phyloP scores from a whole-genome alignment of 1,140 invertebrate genomes.

The Holotrichia oblita region DNA sequence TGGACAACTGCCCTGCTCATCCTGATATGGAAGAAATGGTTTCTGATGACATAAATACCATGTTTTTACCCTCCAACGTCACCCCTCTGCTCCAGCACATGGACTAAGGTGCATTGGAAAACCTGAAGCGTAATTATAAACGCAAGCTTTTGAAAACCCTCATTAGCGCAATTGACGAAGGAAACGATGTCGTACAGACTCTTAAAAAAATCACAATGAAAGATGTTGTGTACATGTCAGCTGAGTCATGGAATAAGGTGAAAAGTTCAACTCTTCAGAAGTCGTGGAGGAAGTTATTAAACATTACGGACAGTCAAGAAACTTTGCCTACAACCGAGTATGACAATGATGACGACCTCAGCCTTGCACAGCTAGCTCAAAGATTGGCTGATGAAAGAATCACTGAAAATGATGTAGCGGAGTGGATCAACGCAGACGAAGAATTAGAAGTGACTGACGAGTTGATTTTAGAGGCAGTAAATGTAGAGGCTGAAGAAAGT shows the following conservation, averaged over 20 bases:
- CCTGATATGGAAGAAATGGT: conserved; percentile 7
- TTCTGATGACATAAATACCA: conserved; percentile 52
- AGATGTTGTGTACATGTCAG: conserved; percentile 32
- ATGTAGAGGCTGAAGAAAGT: conserved; percentile 7
- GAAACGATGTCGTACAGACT: background rate
- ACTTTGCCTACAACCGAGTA: background rate
- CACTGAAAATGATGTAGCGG: background rate
- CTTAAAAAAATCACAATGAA: conserved; percentile 37
- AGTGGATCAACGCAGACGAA: conserved; percentile 11
- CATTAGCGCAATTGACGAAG: conserved; percentile 14
- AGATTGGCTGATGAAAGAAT: background rate
- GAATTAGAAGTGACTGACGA: conserved; percentile 12
- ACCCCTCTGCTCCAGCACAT: conserved; percentile 58
- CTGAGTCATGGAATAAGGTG: conserved; percentile 21
- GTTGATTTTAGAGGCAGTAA: background rate
- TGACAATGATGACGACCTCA: conserved; percentile 10
- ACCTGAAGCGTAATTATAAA: conserved; percentile 56
- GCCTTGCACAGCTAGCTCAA: conserved; percentile 33
- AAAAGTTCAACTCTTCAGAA: conserved; percentile 13
- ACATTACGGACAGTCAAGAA: conserved; percentile 22
- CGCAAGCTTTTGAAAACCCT: conserved; percentile 31
- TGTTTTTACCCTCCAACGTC: conserved; percentile 59
- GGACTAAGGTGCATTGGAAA: conserved; percentile 56
- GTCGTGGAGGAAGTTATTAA: conserved; percentile 31
- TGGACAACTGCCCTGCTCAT: conserved; percentile 6